These are phyloP conservation scores for Polydesmus complanatus DNA, from an alignment of 2,888 invertebrate species.

Conservation along the genomic window DNA sequence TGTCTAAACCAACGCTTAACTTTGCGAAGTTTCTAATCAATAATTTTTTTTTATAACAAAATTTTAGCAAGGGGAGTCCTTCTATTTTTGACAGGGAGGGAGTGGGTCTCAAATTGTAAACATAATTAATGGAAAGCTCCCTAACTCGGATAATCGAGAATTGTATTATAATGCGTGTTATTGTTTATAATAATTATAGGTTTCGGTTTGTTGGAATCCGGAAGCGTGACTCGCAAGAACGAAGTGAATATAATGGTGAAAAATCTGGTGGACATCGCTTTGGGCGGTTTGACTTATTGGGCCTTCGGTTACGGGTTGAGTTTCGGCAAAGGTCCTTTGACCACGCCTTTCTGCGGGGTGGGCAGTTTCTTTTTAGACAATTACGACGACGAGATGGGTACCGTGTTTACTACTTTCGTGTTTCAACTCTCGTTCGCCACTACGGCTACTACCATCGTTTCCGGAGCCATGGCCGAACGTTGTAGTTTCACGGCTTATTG, in stretches of 20 bases:
- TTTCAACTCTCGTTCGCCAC: constrained; percentile 60
- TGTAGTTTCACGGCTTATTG: constrained; percentile 85
- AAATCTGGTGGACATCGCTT: constrained; percentile 79
- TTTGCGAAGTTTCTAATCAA: too few relatives aligned
- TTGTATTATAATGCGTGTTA: background rate
- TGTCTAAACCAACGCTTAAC: too few relatives aligned
- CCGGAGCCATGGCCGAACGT: constrained; percentile 90
- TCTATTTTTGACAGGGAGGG: too few relatives aligned
- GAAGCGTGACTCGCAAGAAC: constrained; percentile 81
- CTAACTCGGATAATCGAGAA: background rate
- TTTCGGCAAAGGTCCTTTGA: constrained; percentile 27
- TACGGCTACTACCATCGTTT: constrained; percentile 79
- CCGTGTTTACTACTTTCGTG: constrained; percentile 29
- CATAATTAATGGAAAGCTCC: too few relatives aligned
- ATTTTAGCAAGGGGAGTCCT: too few relatives aligned
- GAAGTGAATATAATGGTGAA: constrained; percentile 98
- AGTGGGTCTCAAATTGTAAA: too few relatives aligned
- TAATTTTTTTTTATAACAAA: too few relatives aligned
- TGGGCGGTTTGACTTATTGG: constrained; percentile 89
- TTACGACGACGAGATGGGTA: constrained; percentile 25
- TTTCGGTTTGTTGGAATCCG: constrained; percentile 86
- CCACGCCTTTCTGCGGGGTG: constrained; percentile 31
- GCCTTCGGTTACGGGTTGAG: constrained; percentile 44
- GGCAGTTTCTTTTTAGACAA: constrained; percentile 33
- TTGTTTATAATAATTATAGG: too few relatives aligned